Percentiles rank a stretch among this genome's conserved stretches.
Conservation (phyloP, 53 echinoderm and acorn worm genomes). For the Pentamera pediparva region DNA sequence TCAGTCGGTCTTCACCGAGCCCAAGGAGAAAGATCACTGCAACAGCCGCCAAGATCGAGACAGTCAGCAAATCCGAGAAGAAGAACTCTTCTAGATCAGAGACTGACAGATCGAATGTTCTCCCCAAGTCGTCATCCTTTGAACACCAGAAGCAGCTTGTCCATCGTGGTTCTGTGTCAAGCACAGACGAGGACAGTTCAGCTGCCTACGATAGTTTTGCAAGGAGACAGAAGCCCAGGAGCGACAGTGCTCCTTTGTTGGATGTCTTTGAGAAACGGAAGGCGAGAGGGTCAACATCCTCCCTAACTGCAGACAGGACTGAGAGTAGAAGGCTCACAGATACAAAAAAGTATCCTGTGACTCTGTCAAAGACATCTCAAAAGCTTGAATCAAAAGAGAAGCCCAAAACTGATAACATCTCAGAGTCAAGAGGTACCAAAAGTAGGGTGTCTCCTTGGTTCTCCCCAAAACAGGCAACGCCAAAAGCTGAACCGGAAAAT, state of each 20-base stretch:
- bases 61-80: background rate
- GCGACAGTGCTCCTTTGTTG: background rate
- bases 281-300: background rate
- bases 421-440: no score
- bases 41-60: slow-evolving; percentile 9
- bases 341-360: no score
- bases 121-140: background rate
- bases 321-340: no score
- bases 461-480: no score
- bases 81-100: background rate
- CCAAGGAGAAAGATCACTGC: background rate
- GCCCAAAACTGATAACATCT: no score
- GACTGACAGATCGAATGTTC: background rate
- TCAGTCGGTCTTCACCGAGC: slow-evolving; percentile 5
- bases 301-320: no score
- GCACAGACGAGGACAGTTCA: slow-evolving; percentile 21
- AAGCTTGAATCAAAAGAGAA: no score
- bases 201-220: background rate
- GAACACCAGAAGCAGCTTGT: background rate
- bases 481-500: no score
- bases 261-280: slow-evolving; percentile 25
- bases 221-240: slow-evolving; percentile 15
- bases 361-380: no score
- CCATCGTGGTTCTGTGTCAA: background rate
- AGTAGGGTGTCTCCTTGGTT: no score